A percentile compares a stretch with the other conserved stretches of the same genome.
Conservation (phyloP, 2,888 invertebrate species). For the Drosophila ochracea region DNA sequence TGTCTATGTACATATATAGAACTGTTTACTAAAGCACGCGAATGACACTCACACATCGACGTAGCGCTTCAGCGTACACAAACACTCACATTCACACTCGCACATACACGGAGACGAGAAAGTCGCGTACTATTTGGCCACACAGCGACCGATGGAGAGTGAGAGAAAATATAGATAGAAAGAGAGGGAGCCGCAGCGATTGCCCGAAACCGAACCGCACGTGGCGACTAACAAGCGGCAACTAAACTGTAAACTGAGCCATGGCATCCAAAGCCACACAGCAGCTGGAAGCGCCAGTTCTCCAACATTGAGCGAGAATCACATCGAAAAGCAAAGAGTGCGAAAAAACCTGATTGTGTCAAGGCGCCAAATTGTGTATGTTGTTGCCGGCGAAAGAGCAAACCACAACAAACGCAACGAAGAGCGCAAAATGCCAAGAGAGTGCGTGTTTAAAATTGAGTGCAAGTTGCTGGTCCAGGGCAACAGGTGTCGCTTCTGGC, state of each 20-base stretch:
- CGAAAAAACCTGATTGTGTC: conserved; percentile 31
- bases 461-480: conserved; percentile 16
- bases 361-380: conserved; percentile 45
- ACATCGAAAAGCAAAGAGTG: conserved; percentile 46
- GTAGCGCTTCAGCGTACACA: neutral
- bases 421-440: conserved; percentile 17
- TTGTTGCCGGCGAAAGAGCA: conserved; percentile 73
- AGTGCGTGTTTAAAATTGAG: conserved; percentile 28
- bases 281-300: conserved; percentile 51
- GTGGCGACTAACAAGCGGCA: conserved; percentile 78
- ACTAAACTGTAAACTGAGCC: conserved; percentile 64
- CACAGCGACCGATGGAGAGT: conserved; percentile 25
- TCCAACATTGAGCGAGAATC: conserved; percentile 51
- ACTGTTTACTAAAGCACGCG: conserved; percentile 47
- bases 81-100: conserved; percentile 1
- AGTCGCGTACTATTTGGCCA: conserved; percentile 47
- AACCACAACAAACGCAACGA: conserved; percentile 66
- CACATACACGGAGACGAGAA: conserved; percentile 28
- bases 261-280: conserved; percentile 43
- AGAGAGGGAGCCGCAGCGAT: conserved; percentile 22
- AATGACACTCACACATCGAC: conserved; percentile 48
- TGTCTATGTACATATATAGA: conserved; percentile 22
- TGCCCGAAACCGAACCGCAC: conserved; percentile 69
- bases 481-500: conserved; percentile 62
- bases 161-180: conserved; percentile 11